Percentiles rank a stretch among this genome's conserved stretches.
phyloP scores from a whole-genome alignment of 2,888 invertebrate genomes.

The Lypha dubia region DNA sequence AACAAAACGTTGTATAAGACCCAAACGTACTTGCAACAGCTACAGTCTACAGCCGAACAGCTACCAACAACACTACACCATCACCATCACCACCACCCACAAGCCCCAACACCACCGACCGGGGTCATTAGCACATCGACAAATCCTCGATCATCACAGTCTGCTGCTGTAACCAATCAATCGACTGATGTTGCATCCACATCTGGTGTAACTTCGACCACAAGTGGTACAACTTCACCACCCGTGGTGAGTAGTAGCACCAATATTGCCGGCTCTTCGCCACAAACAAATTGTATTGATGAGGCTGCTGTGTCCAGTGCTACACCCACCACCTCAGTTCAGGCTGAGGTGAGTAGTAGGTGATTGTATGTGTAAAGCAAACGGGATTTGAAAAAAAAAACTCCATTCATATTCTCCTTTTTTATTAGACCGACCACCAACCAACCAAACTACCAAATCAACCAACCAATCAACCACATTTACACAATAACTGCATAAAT shows the following conservation, averaged over 20 bases:
- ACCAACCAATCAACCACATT: too few species aligned
- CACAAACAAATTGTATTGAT: constrained; percentile 75
- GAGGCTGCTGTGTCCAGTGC: constrained; percentile 81
- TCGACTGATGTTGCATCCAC: constrained; percentile 74
- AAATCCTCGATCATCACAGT: constrained; percentile 55
- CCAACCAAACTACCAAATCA: too few species aligned
- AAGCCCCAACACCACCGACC: constrained; percentile 50
- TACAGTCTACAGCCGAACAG: constrained; percentile 60
- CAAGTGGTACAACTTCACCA: constrained; percentile 80
- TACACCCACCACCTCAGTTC: constrained; percentile 73
- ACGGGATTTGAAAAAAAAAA: constrained; percentile 32
- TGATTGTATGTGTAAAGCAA: constrained; percentile 65
- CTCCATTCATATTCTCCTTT: constrained; percentile 39
- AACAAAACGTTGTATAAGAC: constrained; percentile 58
- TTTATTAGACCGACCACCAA: constrained; percentile 30
- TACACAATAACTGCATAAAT: constrained; percentile 6
- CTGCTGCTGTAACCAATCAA: constrained; percentile 56
- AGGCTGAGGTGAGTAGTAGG: constrained; percentile 73
- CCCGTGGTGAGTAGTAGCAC: constrained; percentile 83
- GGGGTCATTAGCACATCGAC: constrained; percentile 59
- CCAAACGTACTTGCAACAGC: constrained; percentile 62
- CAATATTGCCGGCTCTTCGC: constrained; percentile 74
- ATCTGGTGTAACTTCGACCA: constrained; percentile 81
- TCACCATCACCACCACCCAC: constrained; percentile 52
- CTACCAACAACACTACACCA: constrained; percentile 53